Base-by-base conservation (phyloP, 1,140 invertebrate species). In the Marisa cornuarietis region DNA sequence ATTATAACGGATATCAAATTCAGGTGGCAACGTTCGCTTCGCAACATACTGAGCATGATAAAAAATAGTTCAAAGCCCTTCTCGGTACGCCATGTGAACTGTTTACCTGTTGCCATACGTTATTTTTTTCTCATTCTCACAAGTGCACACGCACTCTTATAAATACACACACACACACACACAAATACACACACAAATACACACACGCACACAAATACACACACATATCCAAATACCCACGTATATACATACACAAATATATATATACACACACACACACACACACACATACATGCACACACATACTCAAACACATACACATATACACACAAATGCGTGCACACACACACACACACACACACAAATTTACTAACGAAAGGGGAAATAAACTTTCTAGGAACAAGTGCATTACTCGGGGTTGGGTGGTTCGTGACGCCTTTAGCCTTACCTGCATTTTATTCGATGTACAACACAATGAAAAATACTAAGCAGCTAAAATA, bases 241-340 rank as follows among this genome's bases (percentile, higher is more conserved):
- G 13, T 22, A 24, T 42, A 69, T 42, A 24, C 66, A n/a, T n/a
- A 16, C 0, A 14, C 7, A 69, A n/a, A 65, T 3, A n/a, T n/a
- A n/a, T n/a, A n/a, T n/a, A n/a, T n/a, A n/a, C 66, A 18, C 66
- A n/a, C 66, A 69, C 66, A n/a, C 66, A n/a, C 66, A 69, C 66
- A n/a, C 66, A 69, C 66, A n/a, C 10, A n/a, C 22, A n/a, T 13
- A n/a, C 66, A 16, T 42, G 0, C 66, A 24, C 11, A n/a, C 66
- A 8, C 22, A n/a, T 42, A 24, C 66, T 0, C 66, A 24, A 24
- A n/a, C 66, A 24, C 22, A 24, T 42, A 24, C 66, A n/a, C 66
- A 24, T 42, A 69, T 42, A 24, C 66, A 16, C 0, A 14, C 7
- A 69, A n/a, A 65, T 3, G 2, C 62, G 7, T 6, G 7, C 2